Evolutionary conservation across 2,888 invertebrate genomes (phyloP).

Genomic region (Stegophylla sp.): DNA sequence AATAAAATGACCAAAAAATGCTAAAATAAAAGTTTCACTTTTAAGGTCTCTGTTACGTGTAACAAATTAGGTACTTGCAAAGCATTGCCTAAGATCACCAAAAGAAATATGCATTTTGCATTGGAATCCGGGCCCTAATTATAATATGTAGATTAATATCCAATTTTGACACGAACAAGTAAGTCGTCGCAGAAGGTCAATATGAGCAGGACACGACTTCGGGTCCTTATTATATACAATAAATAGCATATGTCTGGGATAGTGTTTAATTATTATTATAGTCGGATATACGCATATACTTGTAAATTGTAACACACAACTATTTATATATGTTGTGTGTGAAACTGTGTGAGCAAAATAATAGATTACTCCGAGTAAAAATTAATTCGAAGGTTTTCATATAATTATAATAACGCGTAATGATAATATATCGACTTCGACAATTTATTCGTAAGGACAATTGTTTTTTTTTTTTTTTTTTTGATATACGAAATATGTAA

Average conservation of each 20-base stretch:
- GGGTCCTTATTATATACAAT: slow-evolving; percentile 1
- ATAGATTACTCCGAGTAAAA: slow-evolving; percentile 20
- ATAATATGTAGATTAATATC: slow-evolving; percentile 12
- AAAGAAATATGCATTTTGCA: no score
- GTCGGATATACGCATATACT: background rate
- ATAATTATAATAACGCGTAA: slow-evolving; percentile 23
- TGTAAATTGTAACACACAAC: background rate
- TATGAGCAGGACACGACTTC: slow-evolving; percentile 7
- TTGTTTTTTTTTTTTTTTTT: no score
- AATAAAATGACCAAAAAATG: no score
- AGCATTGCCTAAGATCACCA: no score
- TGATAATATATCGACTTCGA: slow-evolving; percentile 22
- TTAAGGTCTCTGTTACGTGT: no score
- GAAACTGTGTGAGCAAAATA: slow-evolving; percentile 38
- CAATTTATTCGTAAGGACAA: background rate
- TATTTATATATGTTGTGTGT: slow-evolving; percentile 29
- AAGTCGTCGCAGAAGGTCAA: slow-evolving; percentile 36
- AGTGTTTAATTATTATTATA: slow-evolving; percentile 15
- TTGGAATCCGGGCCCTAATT: no score
- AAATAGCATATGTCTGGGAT: background rate
- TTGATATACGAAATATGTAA: background rate
- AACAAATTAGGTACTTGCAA: no score
- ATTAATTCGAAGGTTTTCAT: slow-evolving; percentile 48
- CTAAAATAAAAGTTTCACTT: no score
- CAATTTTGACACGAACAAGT: background rate